Conservation (phyloP, 2,113 vertebrate genomes). For the Hipposideros armiger region DNA sequence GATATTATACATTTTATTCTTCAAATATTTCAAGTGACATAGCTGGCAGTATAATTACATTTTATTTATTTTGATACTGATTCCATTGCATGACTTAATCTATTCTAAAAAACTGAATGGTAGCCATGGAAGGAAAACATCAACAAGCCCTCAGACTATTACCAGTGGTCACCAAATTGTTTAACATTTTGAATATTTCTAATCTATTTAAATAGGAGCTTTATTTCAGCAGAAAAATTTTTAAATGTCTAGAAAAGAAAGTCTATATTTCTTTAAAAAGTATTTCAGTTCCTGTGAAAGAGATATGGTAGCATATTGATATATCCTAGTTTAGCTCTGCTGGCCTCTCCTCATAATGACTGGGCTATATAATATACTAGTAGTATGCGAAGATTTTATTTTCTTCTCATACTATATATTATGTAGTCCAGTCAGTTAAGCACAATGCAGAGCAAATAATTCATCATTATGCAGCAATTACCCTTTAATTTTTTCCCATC, state of each 20-base stretch:
- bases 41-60: not conserved
- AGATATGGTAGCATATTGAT: not conserved
- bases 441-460: not conserved
- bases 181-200: not conserved
- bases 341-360: not conserved
- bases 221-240: not conserved
- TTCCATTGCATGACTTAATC: not conserved
- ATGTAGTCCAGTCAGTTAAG: not conserved
- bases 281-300: not conserved
- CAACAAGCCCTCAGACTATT: not conserved
- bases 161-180: not conserved
- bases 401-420: too few relatives aligned
- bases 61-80: not conserved
- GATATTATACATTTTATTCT: not conserved
- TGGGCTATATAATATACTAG: not conserved
- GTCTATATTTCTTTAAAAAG: not conserved
- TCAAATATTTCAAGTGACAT: not conserved
- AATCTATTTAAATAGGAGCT: constrained; percentile 12
- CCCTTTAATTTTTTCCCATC: not conserved
- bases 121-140: not conserved
- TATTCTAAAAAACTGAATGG: not conserved
- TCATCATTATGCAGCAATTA: constrained; percentile 23
- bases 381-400: not conserved
- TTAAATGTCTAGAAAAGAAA: not conserved
- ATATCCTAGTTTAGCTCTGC: not conserved